Conservation (phyloP, 2,888 invertebrate genomes). For the Choreutis nemorana region DNA sequence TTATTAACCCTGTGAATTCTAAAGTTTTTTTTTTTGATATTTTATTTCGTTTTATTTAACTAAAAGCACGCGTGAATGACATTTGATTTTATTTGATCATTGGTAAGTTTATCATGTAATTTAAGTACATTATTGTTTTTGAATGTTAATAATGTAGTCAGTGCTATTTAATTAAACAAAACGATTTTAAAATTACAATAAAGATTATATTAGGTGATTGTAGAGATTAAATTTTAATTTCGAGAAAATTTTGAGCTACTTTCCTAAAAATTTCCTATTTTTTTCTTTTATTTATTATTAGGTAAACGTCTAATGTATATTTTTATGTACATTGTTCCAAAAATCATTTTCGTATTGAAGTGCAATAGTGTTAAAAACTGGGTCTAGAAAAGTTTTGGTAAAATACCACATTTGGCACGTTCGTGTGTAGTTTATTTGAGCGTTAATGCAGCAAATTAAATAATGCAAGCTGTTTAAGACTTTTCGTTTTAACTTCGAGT, state of each 20-base stretch:
- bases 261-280: slow-evolving; percentile 39
- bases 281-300: slow-evolving; percentile 19
- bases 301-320: slow-evolving; percentile 17
- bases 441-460: slow-evolving; percentile 27
- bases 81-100: no score
- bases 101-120: no score
- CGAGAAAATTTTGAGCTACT: slow-evolving; percentile 54
- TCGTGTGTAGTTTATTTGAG: slow-evolving; percentile 32
- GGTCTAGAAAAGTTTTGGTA: slow-evolving; percentile 14
- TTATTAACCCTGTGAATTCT: slow-evolving; percentile 55
- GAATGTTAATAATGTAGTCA: no score
- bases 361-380: slow-evolving; percentile 22
- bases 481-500: no score
- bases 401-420: slow-evolving; percentile 41
- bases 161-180: slow-evolving; percentile 13
- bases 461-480: slow-evolving; percentile 26
- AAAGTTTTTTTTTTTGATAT: slow-evolving; percentile 49
- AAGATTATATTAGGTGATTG: slow-evolving; percentile 9
- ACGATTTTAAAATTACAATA: background rate
- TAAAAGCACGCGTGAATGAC: no score
- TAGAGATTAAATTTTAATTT: no score
- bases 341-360: slow-evolving; percentile 29
- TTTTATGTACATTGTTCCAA: slow-evolving; percentile 58
- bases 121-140: no score
- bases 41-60: slow-evolving; percentile 29